Conservation (phyloP, 2,888 invertebrate species). For the Protonemura montana region DNA sequence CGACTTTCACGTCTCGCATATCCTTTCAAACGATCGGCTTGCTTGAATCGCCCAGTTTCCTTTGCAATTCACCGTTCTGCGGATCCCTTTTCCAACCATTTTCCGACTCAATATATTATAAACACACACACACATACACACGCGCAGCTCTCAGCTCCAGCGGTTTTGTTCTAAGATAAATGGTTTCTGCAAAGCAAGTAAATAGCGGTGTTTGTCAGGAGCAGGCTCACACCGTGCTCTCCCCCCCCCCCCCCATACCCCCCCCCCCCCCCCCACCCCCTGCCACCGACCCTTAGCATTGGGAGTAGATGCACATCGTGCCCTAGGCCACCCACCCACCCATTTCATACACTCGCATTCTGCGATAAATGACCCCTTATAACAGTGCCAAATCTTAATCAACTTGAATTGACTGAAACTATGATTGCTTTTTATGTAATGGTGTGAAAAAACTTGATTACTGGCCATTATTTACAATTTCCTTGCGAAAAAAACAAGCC, state of each 20-base stretch:
- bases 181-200: slow-evolving; percentile 27
- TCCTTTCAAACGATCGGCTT: background rate
- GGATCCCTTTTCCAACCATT: background rate
- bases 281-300: background rate
- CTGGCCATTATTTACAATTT: no score
- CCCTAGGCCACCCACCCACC: background rate
- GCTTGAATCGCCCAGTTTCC: background rate
- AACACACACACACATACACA: slow-evolving; percentile 24
- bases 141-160: background rate
- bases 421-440: background rate
- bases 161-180: slow-evolving; percentile 30
- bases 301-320: background rate
- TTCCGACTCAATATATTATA: background rate
- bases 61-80: background rate
- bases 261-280: background rate
- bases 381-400: background rate
- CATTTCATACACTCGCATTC: background rate
- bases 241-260: background rate
- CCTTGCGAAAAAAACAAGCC: no score
- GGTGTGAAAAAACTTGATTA: no score
- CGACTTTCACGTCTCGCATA: no score
- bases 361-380: background rate
- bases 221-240: background rate
- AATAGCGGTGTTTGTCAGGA: slow-evolving; percentile 35
- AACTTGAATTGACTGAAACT: background rate